Evolutionary conservation across 2,888 invertebrate species (phyloP), one percentile per base, ranked within the genome.

Genomic region (Lasius fuliginosus): DNA sequence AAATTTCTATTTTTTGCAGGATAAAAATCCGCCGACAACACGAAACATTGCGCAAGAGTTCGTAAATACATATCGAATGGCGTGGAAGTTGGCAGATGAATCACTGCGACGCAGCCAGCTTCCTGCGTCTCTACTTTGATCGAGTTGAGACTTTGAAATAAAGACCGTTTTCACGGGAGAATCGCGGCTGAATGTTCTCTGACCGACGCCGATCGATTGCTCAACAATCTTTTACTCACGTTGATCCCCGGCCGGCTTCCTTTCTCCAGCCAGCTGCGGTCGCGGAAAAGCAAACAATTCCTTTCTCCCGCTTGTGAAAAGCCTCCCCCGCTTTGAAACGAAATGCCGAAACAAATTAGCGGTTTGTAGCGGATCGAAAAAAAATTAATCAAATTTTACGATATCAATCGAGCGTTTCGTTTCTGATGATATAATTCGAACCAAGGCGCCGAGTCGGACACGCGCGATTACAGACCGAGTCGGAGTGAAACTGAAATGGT

Each of bases 401-500:
- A 40, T n/a, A 27, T 40, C 23, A 3, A 11, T 62, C 30, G 40
- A 3, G 27, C 12, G 36, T 49, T 23, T 18, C 18, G 67, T 33
- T 23, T 67, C 18, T 3, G 15, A 33, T 12, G 33, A 64, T 23
- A 18, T 27, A 77, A 77, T 56, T 58, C n/a, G 40, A 68, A 56
- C 0, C 5, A 15, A 73, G n/a, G n/a, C 60, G 30, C 46, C 68
- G 1, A 30, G 30, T 49, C 83, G 84, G 82, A 90, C 90, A 85
- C 89, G 85, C 86, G 85, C 90, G 90, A 82, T 90, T 90, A 87
- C 90, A 89, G 82, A 42, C 81, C 82, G 79, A 62, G 85, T 71
- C 86, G 85, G 74, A 90, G 90, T 89, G 90, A 90, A 90, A 90
- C 90, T 90, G 90, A 90, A 90, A 90, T 89, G 90, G 85, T 87